Conservation (phyloP, 2,113 vertebrate species). For the Melospiza melodia region DNA sequence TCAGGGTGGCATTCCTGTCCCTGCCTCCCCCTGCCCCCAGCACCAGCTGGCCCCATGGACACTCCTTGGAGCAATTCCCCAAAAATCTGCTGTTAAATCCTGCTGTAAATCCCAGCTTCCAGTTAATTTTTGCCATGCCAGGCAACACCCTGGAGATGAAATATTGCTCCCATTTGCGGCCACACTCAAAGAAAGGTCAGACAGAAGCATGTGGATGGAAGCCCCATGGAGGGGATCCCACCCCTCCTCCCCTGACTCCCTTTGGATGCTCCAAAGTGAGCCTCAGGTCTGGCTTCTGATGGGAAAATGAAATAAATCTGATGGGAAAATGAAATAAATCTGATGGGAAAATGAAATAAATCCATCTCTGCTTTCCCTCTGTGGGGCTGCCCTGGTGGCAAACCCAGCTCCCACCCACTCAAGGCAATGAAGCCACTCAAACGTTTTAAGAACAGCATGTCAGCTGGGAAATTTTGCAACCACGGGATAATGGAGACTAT, state of each 20-base stretch:
- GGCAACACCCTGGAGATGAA: rapidly evolving
- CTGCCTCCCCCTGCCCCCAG: background rate
- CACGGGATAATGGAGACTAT: background rate
- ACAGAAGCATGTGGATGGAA: background rate
- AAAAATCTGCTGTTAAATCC: background rate
- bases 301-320: background rate
- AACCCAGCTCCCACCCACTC: background rate
- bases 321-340: background rate
- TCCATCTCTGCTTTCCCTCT: background rate
- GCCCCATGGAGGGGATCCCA: background rate
- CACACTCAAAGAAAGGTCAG: background rate
- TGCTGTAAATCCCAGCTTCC: background rate
- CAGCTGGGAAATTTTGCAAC: background rate
- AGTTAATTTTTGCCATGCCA: background rate
- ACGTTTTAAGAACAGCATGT: rapidly evolving
- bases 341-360: background rate
- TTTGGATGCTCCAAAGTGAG: background rate
- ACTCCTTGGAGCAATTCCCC: background rate
- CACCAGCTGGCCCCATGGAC: rapidly evolving
- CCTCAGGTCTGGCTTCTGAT: background rate
- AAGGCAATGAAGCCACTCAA: background rate
- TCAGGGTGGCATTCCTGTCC: rapidly evolving
- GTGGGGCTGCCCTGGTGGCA: background rate
- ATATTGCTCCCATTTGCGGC: background rate
- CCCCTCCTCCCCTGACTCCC: background rate